phyloP scores from a whole-genome alignment of 2,797 vertebrate genomes.

The Poecilia wingei region DNA sequence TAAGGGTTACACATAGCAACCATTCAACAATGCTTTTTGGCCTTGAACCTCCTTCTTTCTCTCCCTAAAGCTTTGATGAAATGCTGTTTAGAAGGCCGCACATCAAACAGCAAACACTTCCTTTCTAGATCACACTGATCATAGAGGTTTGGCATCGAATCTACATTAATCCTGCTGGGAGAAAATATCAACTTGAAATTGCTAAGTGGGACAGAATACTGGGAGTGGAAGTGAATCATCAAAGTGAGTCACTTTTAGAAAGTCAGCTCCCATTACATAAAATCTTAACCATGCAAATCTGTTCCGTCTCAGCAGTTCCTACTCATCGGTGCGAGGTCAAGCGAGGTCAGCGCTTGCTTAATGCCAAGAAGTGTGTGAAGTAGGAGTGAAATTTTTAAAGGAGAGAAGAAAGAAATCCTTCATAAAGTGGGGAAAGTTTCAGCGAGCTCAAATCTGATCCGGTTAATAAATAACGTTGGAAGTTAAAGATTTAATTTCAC shows the following conservation, averaged over 20 bases:
- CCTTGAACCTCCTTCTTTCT: conserved; percentile 39
- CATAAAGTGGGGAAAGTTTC: background rate
- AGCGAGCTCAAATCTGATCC: background rate
- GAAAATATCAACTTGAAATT: conserved; percentile 3
- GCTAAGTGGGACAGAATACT: conserved; percentile 7
- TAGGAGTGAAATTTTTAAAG: background rate
- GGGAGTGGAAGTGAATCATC: conserved; percentile 20
- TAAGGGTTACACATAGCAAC: conserved; percentile 16
- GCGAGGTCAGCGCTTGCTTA: background rate
- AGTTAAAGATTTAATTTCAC: background rate
- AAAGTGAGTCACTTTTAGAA: conserved; percentile 19
- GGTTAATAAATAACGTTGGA: background rate
- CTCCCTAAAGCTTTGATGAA: conserved; percentile 26
- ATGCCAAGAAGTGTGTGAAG: background rate
- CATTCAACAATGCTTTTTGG: conserved; percentile 25
- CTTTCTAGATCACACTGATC: conserved; percentile 23
- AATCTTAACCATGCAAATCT: conserved; percentile 23
- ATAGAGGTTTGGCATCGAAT: conserved; percentile 40
- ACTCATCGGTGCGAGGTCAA: conserved; percentile 17
- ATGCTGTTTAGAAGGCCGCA: conserved; percentile 45
- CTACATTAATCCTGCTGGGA: conserved; percentile 20
- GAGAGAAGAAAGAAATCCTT: background rate
- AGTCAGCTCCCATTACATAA: conserved; percentile 12
- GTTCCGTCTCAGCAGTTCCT: conserved; percentile 2
- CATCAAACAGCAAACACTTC: conserved; percentile 32